Percentiles rank a stretch among this genome's conserved stretches.
Conservation (phyloP, 2,888 invertebrate species). For the Drosophila maculinotata region DNA sequence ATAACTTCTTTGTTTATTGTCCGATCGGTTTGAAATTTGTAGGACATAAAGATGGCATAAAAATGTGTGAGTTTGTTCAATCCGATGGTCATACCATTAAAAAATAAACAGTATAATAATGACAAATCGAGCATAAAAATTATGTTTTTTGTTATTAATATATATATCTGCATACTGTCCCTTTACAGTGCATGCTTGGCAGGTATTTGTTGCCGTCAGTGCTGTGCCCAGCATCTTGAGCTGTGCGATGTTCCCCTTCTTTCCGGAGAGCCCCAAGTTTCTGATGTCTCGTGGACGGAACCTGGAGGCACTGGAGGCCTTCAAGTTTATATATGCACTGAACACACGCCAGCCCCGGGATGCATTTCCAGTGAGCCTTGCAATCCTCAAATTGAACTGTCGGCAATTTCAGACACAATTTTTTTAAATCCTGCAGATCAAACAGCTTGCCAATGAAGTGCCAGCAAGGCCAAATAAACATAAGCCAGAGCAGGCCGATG, state of each 20-base stretch:
- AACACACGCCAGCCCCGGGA: constrained; percentile 88
- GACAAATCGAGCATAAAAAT: too few relatives aligned
- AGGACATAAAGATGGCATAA: too few relatives aligned
- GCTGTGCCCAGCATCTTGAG: constrained; percentile 71
- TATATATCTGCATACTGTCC: too few relatives aligned
- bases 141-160: not conserved
- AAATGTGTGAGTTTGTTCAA: too few relatives aligned
- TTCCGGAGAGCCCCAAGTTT: constrained; percentile 83
- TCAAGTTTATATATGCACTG: constrained; percentile 87
- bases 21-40: too few relatives aligned
- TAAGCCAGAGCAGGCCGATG: constrained; percentile 4
- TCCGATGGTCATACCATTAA: too few relatives aligned
- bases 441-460: constrained; percentile 70
- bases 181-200: constrained; percentile 74
- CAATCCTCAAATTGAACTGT: not conserved
- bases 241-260: constrained; percentile 58
- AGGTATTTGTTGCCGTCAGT: constrained; percentile 70
- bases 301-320: constrained; percentile 76
- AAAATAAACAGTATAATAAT: too few relatives aligned
- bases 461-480: constrained; percentile 45
- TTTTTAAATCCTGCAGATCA: constrained; percentile 61
- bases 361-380: constrained; percentile 88
- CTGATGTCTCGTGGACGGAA: constrained; percentile 82
- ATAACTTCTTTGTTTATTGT: too few relatives aligned
- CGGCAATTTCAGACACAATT: not conserved